These are phyloP conservation scores for Holothuria scabra DNA, from an alignment of 53 echinoderm and acorn worm species.

Conservation along the genomic window DNA sequence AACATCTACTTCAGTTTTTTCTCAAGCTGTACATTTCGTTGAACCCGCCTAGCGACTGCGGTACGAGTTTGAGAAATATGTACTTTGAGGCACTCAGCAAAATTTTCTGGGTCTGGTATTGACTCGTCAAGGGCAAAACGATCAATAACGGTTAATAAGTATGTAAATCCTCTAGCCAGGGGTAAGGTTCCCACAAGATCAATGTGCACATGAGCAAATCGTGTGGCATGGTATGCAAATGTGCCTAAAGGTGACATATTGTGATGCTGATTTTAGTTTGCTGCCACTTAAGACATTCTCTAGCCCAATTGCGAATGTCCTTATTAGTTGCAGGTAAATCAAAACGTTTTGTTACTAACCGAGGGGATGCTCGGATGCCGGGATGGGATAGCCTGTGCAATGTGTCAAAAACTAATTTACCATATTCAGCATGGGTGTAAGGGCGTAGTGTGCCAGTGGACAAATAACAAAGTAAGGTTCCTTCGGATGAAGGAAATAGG, in stretches of 20 bases:
- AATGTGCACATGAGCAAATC: slow-evolving; percentile 67
- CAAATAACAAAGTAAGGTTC: slow-evolving; percentile 47
- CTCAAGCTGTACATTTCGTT: neutral
- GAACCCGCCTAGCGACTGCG: neutral
- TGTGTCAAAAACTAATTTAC: slow-evolving; percentile 51
- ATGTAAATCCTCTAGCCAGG: slow-evolving; percentile 48
- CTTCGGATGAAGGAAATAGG: neutral
- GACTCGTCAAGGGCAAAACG: slow-evolving; percentile 32
- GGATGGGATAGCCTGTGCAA: slow-evolving; percentile 72
- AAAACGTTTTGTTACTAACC: slow-evolving; percentile 50
- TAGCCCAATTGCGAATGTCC: slow-evolving; percentile 65
- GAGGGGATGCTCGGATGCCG: slow-evolving; percentile 62
- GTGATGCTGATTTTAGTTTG: slow-evolving; percentile 63
- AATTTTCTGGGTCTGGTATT: slow-evolving; percentile 34
- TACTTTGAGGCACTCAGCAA: slow-evolving; percentile 32
- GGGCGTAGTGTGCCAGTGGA: slow-evolving; percentile 50
- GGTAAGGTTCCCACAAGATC: slow-evolving; percentile 65
- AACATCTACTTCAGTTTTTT: slow-evolving; percentile 21
- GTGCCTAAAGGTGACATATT: slow-evolving; percentile 51
- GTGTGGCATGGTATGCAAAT: slow-evolving; percentile 49
- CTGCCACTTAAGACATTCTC: slow-evolving; percentile 59
- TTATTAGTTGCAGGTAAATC: slow-evolving; percentile 63
- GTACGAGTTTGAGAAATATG: slow-evolving; percentile 51
- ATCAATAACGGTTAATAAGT: slow-evolving; percentile 59
- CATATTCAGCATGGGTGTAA: slow-evolving; percentile 29